Evolutionary conservation across 2,797 vertebrate species (phyloP).

Genomic region (Chelon auratus): DNA sequence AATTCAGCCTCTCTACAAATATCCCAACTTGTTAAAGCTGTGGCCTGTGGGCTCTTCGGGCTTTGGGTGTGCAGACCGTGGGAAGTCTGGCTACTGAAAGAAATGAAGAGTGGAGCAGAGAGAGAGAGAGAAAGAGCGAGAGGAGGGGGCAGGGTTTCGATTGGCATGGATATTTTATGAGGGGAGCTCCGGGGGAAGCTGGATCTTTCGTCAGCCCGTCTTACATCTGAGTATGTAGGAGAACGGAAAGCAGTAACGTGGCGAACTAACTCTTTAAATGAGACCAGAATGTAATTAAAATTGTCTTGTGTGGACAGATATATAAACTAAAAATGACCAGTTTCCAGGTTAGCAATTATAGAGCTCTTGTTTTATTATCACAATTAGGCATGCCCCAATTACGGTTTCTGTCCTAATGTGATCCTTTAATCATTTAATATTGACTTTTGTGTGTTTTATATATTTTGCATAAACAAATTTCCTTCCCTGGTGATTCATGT

Average conservation of each 20-base stretch:
- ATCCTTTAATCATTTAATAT: too few species aligned
- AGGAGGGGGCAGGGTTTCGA: constrained; percentile 30
- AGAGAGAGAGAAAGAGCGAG: constrained; percentile 7
- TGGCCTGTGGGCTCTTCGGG: constrained; percentile 26
- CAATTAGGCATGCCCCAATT: too few species aligned
- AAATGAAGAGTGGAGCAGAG: constrained; percentile 2
- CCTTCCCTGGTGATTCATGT: too few species aligned
- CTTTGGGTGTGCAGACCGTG: constrained; percentile 32
- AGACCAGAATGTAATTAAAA: constrained; percentile 4
- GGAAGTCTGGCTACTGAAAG: constrained; percentile 30
- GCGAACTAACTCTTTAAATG: constrained; percentile 14
- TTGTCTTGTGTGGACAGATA: neutral
- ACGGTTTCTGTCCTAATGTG: too few species aligned
- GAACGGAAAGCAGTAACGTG: constrained; percentile 16
- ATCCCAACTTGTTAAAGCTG: constrained; percentile 4
- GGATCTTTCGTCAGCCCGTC: constrained; percentile 40
- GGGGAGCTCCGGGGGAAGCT: constrained; percentile 37
- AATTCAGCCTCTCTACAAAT: constrained; percentile 13
- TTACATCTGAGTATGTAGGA: constrained; percentile 37
- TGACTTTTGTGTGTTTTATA: too few species aligned
- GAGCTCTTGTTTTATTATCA: too few species aligned
- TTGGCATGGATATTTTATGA: constrained; percentile 61
- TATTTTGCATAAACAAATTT: too few species aligned
- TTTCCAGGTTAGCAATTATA: neutral
- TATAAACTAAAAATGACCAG: neutral